Evolutionary conservation across 2,888 invertebrate species (phyloP), one percentile per base, ranked within the genome.

Genomic region (Criorhina ranunculi): DNA sequence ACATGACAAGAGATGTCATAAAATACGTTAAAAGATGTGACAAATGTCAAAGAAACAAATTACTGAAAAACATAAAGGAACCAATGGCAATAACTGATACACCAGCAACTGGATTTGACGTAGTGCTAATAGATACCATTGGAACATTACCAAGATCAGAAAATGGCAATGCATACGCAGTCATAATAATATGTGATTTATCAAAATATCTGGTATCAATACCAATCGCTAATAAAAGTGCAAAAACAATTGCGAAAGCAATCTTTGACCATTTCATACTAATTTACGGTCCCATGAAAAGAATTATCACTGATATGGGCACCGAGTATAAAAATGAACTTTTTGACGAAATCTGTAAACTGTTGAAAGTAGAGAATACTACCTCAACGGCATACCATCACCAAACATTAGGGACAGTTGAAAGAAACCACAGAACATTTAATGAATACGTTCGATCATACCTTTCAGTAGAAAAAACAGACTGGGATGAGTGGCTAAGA

Each of bases 341-440:
- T 24, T 24, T 49, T 35, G 15, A 8, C 19, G 35, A 55, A 55
- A 55, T 55, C 9, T 55, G 55, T 37, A 35, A 35, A 35, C 55
- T 55, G 12, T 12, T 35, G 19, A 55, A 55, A 35, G n/a, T n/a
- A n/a, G n/a, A n/a, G n/a, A n/a, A n/a, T n/a, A n/a, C n/a, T n/a
- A n/a, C n/a, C n/a, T n/a, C 69, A n/a, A 80, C 60, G 2, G 67
- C 80, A 40, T 42, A 66, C 11, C 59, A 79, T 35, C 66, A 75
- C 19, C 55, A 69, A 31, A 76, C 69, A 4, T 9, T 69, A n/a
- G 81, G 81, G 9, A 82, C 76, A 11, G 17, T 82, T 0, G 76
- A 70, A 73, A 72, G 77, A 67, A 72, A 55, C 46, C 77, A 72
- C 31, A 53, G 76, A 60, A 66, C 82, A 29, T 77, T 73, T 19